phyloP scores from a whole-genome alignment of 2,113 vertebrate species.

The Nothocercus julius region DNA sequence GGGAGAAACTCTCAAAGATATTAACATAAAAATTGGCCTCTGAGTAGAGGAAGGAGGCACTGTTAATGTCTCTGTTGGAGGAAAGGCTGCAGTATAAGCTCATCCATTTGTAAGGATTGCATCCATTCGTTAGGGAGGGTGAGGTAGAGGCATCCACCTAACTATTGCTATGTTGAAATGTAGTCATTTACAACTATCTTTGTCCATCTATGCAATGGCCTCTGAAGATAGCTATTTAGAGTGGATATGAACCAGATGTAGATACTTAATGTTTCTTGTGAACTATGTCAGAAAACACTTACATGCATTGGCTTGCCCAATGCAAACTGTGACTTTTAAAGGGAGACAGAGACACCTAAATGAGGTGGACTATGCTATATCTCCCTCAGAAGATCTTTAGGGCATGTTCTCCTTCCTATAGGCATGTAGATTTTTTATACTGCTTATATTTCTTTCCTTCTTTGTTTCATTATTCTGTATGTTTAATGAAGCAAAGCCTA shows the following conservation, averaged over 20 bases:
- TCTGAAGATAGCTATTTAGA: neutral
- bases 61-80: neutral
- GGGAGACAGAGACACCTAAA: neutral
- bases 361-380: neutral
- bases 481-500: neutral
- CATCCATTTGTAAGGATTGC: neutral
- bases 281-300: neutral
- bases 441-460: neutral
- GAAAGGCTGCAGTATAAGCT: neutral
- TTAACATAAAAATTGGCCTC: neutral
- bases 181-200: neutral
- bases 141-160: neutral
- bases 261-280: neutral
- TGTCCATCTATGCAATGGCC: neutral
- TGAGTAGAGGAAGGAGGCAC: neutral
- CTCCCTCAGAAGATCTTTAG: neutral
- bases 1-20: neutral
- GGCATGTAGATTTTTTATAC: neutral
- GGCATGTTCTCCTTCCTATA: neutral
- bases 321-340: neutral
- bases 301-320: neutral
- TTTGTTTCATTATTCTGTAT: neutral
- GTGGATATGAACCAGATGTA: neutral
- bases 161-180: neutral
- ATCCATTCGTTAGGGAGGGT: neutral